Conservation (phyloP, 2,888 invertebrate species). For the Sphaerophoria taeniata region DNA sequence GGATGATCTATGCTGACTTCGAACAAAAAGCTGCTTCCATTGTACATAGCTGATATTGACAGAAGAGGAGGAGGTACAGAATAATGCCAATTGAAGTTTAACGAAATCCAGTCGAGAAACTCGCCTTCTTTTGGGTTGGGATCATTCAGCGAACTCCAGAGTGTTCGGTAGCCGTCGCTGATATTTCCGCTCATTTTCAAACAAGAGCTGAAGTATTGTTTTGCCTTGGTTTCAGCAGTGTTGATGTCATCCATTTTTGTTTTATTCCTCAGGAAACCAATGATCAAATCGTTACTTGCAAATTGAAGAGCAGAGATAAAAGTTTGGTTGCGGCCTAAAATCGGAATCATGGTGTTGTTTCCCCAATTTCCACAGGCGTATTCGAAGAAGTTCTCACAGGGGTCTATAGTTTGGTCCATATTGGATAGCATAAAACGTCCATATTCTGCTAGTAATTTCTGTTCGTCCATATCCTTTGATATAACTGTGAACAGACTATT, state of each 20-base stretch:
- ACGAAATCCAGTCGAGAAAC: conserved; percentile 77
- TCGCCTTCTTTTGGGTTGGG: conserved; percentile 63
- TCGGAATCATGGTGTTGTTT: conserved; percentile 75
- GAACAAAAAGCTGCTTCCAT: conserved; percentile 76
- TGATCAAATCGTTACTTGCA: conserved; percentile 77
- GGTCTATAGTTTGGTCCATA: conserved; percentile 79
- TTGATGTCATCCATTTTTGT: conserved; percentile 67
- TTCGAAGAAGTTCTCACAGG: conserved; percentile 80
- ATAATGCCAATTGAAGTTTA: conserved; percentile 79
- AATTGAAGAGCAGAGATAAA: conserved; percentile 78
- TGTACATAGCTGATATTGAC: conserved; percentile 78
- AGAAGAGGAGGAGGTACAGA: conserved; percentile 77
- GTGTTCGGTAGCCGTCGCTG: conserved; percentile 74
- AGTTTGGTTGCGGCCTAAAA: conserved; percentile 76
- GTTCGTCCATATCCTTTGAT: too few relatives aligned
- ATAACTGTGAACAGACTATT: too few relatives aligned
- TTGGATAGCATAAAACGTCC: conserved; percentile 77
- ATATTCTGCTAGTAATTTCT: conserved; percentile 76
- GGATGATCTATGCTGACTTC: conserved; percentile 75
- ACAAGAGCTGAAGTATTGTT: conserved; percentile 78
- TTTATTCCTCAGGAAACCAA: conserved; percentile 76
- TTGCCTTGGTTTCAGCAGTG: conserved; percentile 78
- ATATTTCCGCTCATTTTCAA: conserved; percentile 76
- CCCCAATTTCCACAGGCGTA: conserved; percentile 80
- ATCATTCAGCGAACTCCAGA: conserved; percentile 71